These are phyloP conservation scores for Crax fasciolata DNA, from an alignment of 2,797 vertebrate species.

Conservation along the genomic window DNA sequence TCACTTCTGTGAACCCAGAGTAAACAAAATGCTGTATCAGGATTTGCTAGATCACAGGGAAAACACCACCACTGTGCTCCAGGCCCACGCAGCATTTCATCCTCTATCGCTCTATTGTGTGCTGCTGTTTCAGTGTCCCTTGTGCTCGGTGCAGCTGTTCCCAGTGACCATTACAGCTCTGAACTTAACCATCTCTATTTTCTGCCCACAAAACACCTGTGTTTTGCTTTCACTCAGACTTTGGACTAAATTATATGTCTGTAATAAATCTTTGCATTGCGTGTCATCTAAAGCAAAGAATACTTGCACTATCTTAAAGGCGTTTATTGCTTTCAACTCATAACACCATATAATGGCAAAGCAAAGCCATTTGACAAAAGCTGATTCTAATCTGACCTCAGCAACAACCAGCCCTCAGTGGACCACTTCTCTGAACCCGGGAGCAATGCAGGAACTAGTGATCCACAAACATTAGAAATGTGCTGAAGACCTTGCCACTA, in stretches of 20 bases:
- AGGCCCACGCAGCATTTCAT: background rate
- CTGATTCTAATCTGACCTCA: background rate
- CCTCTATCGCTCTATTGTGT: background rate
- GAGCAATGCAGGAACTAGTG: background rate
- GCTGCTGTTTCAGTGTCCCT: background rate
- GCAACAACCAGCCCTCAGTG: background rate
- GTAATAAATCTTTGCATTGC: background rate
- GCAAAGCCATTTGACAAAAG: background rate
- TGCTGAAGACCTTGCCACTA: background rate
- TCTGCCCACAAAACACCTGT: background rate
- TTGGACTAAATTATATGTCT: background rate
- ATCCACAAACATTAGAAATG: background rate
- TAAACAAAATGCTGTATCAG: background rate
- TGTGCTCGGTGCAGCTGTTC: background rate
- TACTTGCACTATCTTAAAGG: background rate
- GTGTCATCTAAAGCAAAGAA: background rate
- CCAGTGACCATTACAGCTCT: background rate
- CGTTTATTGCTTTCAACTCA: background rate
- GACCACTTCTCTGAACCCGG: background rate
- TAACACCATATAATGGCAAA: background rate
- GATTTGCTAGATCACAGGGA: background rate
- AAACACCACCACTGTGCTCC: background rate
- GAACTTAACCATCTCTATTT: background rate
- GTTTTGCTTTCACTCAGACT: background rate
- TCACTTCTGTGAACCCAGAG: background rate